A percentile compares a stretch with the other conserved stretches of the same genome.
phyloP scores from a whole-genome alignment of 2,113 vertebrate genomes.

The Gallinago media region DNA sequence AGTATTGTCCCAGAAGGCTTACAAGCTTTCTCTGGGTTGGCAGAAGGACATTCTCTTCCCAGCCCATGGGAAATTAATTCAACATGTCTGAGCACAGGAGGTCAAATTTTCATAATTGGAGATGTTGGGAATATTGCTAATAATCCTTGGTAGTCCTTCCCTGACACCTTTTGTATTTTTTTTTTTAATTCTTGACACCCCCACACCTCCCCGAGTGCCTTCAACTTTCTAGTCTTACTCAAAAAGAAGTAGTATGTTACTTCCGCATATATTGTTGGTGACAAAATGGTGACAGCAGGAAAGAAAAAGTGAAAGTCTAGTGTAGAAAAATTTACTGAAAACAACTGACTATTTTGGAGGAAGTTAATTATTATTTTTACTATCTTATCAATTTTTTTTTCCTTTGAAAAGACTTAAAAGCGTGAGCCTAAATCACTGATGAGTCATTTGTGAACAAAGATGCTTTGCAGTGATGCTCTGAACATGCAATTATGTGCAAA shows the following conservation, averaged over 20 bases:
- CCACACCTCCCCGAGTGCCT: not conserved
- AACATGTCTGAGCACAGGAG: not conserved
- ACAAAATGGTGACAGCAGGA: not conserved
- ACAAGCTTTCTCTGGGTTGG: not conserved
- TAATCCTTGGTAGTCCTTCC: not conserved
- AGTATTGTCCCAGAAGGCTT: not conserved
- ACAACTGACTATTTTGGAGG: not conserved
- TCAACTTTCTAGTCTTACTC: not conserved
- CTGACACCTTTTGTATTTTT: not conserved
- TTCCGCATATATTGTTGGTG: not conserved
- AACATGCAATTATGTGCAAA: constrained; percentile 8
- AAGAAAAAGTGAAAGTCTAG: not conserved
- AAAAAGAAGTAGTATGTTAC: not conserved
- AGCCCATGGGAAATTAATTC: not conserved
- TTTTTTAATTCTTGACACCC: not conserved
- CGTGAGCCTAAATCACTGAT: not conserved
- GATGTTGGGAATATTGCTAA: not conserved
- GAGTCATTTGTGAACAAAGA: constrained; percentile 9
- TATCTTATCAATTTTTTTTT: not conserved
- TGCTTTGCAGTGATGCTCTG: not conserved
- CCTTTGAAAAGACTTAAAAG: not conserved
- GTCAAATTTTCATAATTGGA: not conserved
- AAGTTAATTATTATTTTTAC: not conserved
- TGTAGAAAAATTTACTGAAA: not conserved
- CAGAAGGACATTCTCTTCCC: not conserved